Percentiles rank a stretch among this genome's conserved stretches.
Evolutionary conservation across 1,140 invertebrate genomes (phyloP).

Genomic region (Cylas formicarius): DNA sequence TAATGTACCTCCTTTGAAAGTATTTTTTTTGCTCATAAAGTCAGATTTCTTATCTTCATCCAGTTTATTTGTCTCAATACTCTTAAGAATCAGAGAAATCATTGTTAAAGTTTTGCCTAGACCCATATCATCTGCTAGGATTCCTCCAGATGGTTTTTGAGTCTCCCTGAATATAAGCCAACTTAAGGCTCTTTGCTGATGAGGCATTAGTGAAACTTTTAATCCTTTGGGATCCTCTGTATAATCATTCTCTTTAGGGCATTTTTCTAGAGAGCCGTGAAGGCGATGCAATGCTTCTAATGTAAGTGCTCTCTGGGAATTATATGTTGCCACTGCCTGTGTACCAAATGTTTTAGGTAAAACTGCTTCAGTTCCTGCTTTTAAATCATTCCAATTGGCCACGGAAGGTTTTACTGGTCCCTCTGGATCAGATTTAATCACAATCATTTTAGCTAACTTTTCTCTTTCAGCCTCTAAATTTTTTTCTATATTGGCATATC

Average conservation of each 20-base stretch:
- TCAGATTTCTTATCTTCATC: slow-evolving; percentile 24
- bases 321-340: slow-evolving; percentile 53
- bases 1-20: slow-evolving; percentile 61
- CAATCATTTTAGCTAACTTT: slow-evolving; percentile 44
- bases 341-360: slow-evolving; percentile 49
- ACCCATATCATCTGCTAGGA: slow-evolving; percentile 89
- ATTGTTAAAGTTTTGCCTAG: slow-evolving; percentile 89
- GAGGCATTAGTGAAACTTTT: slow-evolving; percentile 66
- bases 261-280: slow-evolving; percentile 61
- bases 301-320: slow-evolving; percentile 58
- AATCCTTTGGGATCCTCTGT: slow-evolving; percentile 58
- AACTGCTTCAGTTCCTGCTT: slow-evolving; percentile 45
- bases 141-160: slow-evolving; percentile 18
- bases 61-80: slow-evolving; percentile 28
- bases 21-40: slow-evolving; percentile 19
- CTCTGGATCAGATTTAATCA: slow-evolving; percentile 39
- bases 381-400: slow-evolving; percentile 47
- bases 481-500: slow-evolving; percentile 38
- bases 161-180: slow-evolving; percentile 71
- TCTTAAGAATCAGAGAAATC: slow-evolving; percentile 68
- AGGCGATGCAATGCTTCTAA: slow-evolving; percentile 63
- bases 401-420: slow-evolving; percentile 28
- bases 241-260: slow-evolving; percentile 53
- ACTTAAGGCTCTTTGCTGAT: slow-evolving; percentile 79
- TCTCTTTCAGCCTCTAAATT: slow-evolving; percentile 40